Evolutionary conservation across 2,797 vertebrate genomes (phyloP).

Genomic region (Rhyacichthys aspro): DNA sequence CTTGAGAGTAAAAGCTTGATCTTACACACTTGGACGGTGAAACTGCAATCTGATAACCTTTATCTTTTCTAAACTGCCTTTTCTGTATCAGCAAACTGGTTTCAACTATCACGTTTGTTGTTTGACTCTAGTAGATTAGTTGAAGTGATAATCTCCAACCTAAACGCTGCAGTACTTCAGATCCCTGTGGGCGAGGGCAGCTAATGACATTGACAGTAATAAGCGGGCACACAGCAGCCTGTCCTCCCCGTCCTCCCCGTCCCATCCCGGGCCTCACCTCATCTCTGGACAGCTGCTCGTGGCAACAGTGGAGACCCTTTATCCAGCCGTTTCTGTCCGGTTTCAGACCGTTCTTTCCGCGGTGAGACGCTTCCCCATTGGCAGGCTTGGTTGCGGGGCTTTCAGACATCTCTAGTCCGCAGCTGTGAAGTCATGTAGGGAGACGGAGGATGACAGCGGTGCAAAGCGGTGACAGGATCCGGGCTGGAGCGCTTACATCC

Average conservation of each 20-base stretch:
- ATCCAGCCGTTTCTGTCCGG: conserved; percentile 66
- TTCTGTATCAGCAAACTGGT: too few relatives aligned
- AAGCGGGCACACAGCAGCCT: too few relatives aligned
- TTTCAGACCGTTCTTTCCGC: conserved; percentile 71
- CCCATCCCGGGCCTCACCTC: conserved; percentile 37
- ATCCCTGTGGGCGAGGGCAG: not conserved
- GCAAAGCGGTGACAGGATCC: conserved; percentile 58
- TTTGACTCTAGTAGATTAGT: not conserved
- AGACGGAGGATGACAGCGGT: conserved; percentile 40
- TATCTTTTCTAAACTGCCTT: too few relatives aligned
- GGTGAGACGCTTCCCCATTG: conserved; percentile 63
- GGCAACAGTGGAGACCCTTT: conserved; percentile 58
- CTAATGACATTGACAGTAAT: not conserved
- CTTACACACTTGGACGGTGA: too few relatives aligned
- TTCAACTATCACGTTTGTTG: too few relatives aligned
- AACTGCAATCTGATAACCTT: too few relatives aligned
- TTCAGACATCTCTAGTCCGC: conserved; percentile 73
- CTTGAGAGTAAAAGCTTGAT: too few relatives aligned
- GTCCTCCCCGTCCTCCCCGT: not conserved
- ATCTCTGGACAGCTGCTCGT: conserved; percentile 56
- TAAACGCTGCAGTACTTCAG: not conserved
- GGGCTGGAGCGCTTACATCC: conserved; percentile 27
- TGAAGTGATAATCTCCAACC: not conserved
- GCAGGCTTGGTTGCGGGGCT: conserved; percentile 64
- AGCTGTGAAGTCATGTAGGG: conserved; percentile 57